These are phyloP conservation scores for Remorina albescens DNA, from an alignment of 2,797 vertebrate genomes.

Conservation along the genomic window DNA sequence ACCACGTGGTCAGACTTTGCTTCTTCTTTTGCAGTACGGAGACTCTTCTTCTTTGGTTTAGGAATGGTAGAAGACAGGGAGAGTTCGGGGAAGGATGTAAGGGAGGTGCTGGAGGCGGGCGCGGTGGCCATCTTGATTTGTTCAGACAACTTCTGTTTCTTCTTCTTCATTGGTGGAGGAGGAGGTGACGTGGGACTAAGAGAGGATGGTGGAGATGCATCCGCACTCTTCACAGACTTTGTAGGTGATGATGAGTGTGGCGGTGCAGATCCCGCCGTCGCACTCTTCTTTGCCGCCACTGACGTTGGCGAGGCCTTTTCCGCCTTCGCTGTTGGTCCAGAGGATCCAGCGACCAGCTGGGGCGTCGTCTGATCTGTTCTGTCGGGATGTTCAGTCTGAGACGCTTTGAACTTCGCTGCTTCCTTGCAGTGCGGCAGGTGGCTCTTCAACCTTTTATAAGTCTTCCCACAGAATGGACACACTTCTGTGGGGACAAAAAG, in stretches of 20 bases:
- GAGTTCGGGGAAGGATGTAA: not conserved
- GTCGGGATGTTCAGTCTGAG: slow-evolving; percentile 25
- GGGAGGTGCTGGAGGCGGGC: not conserved
- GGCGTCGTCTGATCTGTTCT: slow-evolving; percentile 3
- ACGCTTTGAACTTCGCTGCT: slow-evolving; percentile 36
- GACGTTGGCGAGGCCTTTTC: slow-evolving; percentile 11
- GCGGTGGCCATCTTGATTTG: slow-evolving; percentile 29
- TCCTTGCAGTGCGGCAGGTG: slow-evolving; percentile 91
- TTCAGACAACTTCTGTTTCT: slow-evolving; percentile 55
- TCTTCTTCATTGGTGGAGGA: slow-evolving; percentile 48
- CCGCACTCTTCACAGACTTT: not conserved
- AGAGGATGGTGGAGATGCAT: not conserved
- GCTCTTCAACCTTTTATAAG: slow-evolving; percentile 89
- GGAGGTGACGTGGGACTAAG: not conserved
- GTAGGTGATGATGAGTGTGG: not conserved
- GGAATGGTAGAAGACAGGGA: slow-evolving; percentile 9
- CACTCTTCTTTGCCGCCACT: slow-evolving; percentile 13
- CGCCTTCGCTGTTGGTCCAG: slow-evolving; percentile 1
- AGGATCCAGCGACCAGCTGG: not conserved
- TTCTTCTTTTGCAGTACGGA: slow-evolving; percentile 59
- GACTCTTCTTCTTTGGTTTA: slow-evolving; percentile 61
- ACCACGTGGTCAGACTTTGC: slow-evolving; percentile 47
- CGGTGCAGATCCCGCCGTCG: slow-evolving; percentile 1
- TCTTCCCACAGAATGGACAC: slow-evolving; percentile 89
- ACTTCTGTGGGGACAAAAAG: slow-evolving; percentile 66